Evolutionary conservation across 2,113 vertebrate species (phyloP).

Genomic region (Peromyscus polionotus): DNA sequence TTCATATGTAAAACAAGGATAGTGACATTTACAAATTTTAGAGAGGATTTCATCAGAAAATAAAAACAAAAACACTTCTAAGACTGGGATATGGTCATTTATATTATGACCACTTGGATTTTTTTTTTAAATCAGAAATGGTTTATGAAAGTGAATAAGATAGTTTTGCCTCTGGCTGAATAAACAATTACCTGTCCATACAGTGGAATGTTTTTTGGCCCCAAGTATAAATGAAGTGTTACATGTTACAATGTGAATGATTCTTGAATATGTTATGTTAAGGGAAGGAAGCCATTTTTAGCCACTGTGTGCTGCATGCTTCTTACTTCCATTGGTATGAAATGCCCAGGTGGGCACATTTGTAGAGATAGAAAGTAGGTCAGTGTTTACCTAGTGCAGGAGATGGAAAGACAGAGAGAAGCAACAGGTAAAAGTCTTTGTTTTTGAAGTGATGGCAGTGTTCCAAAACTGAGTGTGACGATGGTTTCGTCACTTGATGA

Average conservation of each 20-base stretch:
- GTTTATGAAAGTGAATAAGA: neutral
- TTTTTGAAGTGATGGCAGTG: slow-evolving; percentile 6
- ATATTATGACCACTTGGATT: slow-evolving; percentile 24
- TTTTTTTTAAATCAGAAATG: slow-evolving; percentile 8
- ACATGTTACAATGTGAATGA: neutral
- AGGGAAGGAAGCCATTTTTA: neutral
- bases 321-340: neutral
- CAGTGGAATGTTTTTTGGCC: neutral
- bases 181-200: neutral
- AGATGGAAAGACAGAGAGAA: neutral
- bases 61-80: slow-evolving; percentile 9
- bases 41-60: slow-evolving; percentile 52
- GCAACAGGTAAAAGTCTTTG: neutral
- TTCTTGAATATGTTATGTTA: slow-evolving; percentile 27
- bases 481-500: neutral
- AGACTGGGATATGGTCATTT: slow-evolving; percentile 36
- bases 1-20: slow-evolving; percentile 31
- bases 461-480: slow-evolving; percentile 19
- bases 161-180: neutral
- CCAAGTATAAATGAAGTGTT: slow-evolving; percentile 2
- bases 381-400: neutral
- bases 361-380: neutral
- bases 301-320: neutral
- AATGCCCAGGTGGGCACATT: neutral
- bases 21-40: slow-evolving; percentile 37